Evolutionary conservation across 2,113 vertebrate genomes (phyloP), one percentile per base, ranked within the genome.

Genomic region (Lycaon pictus): DNA sequence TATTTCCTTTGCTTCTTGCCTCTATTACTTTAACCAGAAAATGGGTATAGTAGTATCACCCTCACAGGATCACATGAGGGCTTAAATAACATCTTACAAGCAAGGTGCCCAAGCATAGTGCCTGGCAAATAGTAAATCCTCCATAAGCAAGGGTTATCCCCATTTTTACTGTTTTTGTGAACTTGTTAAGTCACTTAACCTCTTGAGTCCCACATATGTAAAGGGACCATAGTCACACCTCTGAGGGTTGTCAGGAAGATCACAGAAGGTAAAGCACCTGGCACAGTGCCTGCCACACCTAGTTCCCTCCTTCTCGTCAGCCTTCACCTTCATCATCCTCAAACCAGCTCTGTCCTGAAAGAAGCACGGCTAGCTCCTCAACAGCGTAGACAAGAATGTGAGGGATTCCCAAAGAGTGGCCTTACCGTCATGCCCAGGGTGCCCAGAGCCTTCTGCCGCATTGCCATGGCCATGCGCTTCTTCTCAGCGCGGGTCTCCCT

Each of bases 401-500:
- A 43, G 74, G 48, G 17, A 4, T 11, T 16, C 25, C 3, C 0
- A 1, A 11, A 32, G 10, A 3, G 22, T 32, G 8, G 48, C 32
- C 2, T 98, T 98, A 99, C 99, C 98, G 99, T 99, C 99, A 99
- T 99, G 96, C 99, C 99, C 97, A 99, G 99, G 0, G 99, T 99
- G 96, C 99, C 99, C 97, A 99, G 97, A 27, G 99, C 99, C 97
- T 99, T 99, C 98, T 99, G 99, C 86, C 99, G 99, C 99, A 99
- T 99, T 1, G 99, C 99, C 99, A 99, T 99, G 58, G 99, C 99
- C 99, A 99, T 99, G 1, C 99, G 99, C 97, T 99, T 99, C 99
- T 99, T 99, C 99, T 99, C 99, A 0, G 99, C 99, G 13, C 99
- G 99, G 0, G 99, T 99, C 98, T 99, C 99, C 95, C 99, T 99